Conservation (phyloP, 2,113 vertebrate genomes). For the Vulpes ferrilata region DNA sequence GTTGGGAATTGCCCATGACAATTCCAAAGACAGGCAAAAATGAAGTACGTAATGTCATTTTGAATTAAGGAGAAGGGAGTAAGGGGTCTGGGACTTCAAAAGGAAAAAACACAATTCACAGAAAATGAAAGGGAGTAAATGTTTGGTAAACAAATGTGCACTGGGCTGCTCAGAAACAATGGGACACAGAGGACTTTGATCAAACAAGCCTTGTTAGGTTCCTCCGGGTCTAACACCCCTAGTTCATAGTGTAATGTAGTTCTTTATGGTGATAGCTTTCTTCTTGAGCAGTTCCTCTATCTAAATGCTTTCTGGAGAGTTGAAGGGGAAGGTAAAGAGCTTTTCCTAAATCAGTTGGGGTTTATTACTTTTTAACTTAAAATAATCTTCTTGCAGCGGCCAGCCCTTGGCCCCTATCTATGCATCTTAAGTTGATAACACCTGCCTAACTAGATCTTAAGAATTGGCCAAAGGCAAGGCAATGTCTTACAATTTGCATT, state of each 20-base stretch:
- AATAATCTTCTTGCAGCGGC: not conserved
- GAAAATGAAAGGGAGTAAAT: not conserved
- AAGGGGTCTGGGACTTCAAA: not conserved
- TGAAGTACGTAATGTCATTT: not conserved
- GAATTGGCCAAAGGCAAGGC: not conserved
- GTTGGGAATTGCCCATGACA: not conserved
- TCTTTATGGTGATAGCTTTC: not conserved
- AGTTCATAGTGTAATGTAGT: not conserved
- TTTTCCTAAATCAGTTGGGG: not conserved
- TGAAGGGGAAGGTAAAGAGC: not conserved
- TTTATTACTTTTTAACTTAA: not conserved
- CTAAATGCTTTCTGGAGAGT: not conserved
- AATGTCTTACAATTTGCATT: constrained; percentile 36
- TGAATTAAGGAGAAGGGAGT: not conserved
- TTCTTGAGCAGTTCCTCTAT: not conserved
- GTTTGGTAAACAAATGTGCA: not conserved
- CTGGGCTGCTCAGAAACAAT: not conserved
- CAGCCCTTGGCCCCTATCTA: not conserved
- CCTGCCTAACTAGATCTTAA: not conserved
- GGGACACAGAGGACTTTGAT: not conserved
- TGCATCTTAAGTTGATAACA: not conserved
- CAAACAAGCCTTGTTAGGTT: not conserved
- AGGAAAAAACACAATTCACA: not conserved
- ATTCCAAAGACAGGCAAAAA: not conserved
- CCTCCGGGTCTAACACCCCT: not conserved